A percentile compares a stretch with the other conserved stretches of the same genome.
Conservation (phyloP, 1,140 invertebrate genomes). For the Penaeus indicus region DNA sequence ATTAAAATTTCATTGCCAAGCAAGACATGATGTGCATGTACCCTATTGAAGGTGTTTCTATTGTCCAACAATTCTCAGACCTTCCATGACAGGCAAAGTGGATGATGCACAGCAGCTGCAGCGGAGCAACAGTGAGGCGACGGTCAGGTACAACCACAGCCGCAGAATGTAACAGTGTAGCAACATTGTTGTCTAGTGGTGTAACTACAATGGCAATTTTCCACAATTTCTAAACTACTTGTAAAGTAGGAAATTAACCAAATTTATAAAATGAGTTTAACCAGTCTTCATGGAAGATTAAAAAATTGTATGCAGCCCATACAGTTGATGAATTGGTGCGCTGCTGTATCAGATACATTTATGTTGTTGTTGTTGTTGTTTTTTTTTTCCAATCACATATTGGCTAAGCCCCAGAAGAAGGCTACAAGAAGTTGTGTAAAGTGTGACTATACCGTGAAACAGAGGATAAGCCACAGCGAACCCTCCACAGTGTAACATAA, state of each 20-base stretch:
- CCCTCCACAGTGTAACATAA: slow-evolving; percentile 59
- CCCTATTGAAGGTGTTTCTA: slow-evolving; percentile 3
- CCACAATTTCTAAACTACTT: slow-evolving; percentile 44
- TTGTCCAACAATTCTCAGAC: slow-evolving; percentile 18
- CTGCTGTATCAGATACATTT: slow-evolving; percentile 5
- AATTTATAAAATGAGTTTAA: slow-evolving; percentile 8
- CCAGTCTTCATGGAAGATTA: slow-evolving; percentile 33
- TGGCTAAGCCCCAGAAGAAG: slow-evolving; percentile 32
- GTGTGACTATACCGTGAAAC: slow-evolving; percentile 37
- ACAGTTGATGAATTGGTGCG: too few species aligned
- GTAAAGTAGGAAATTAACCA: slow-evolving; percentile 8
- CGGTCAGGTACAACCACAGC: slow-evolving; percentile 37
- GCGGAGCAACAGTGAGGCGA: slow-evolving; percentile 18
- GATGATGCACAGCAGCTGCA: slow-evolving; percentile 20
- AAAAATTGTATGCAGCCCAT: slow-evolving; percentile 17
- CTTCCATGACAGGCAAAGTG: slow-evolving; percentile 46
- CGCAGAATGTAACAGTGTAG: slow-evolving; percentile 46
- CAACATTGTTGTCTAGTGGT: slow-evolving; percentile 44
- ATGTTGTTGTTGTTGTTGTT: too few species aligned
- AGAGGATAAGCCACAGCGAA: slow-evolving; percentile 54
- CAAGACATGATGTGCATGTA: slow-evolving; percentile 41
- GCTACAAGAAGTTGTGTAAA: slow-evolving; percentile 43
- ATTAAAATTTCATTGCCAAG: slow-evolving; percentile 16
- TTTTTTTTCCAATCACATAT: background rate
- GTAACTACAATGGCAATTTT: slow-evolving; percentile 47